Base-by-base conservation (phyloP, 1,140 invertebrate species). In the Drosophila sucinea region DNA sequence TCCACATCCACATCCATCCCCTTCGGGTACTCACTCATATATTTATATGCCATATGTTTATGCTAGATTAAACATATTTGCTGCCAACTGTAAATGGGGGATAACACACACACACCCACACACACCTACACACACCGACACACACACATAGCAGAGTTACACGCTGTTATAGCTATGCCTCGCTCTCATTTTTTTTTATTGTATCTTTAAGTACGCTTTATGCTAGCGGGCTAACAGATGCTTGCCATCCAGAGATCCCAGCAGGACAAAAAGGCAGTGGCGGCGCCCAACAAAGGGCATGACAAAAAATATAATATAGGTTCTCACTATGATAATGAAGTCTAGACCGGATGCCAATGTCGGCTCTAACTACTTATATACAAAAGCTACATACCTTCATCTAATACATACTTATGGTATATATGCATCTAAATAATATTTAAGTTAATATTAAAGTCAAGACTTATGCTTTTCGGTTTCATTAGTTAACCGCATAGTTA, bases 331-430 rank as follows among this genome's bases (percentile, higher is more conserved):
- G 67, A 79, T 86, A 86, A 87, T 87, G 72, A 69, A 87, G 83
- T 86, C 83, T 87, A 86, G 83, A 86, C 83, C 83, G 82, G 82
- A 86, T 82, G 82, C 79, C 79, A 61, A 47, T 65, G 79, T 33
- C 65, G 41, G 71, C 63, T 60, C 71, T 33, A 72, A 44, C 67
- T 72, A 17, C 17, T 17, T 17, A 69, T 47, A 47, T 47, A 47
- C 44, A 47, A 25, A 17, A 47, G 6, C 23, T 17, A 17, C 17
- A 17, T 17, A 17, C 17, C 17, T 17, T 17, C 44, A 44, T 44
- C 41, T 23, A 44, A 7, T 7, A 33, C 33, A 73, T 71, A 73
- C 67, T 30, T 66, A 23, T 41, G 41, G 25, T 1, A 27, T 51
- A 51, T 41, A n/a, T 41, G n/a, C n/a, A 51, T 27, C 7, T 51